These are phyloP conservation scores for Dromiciops gliroides DNA, from an alignment of 2,113 vertebrate genomes.

Conservation along the genomic window DNA sequence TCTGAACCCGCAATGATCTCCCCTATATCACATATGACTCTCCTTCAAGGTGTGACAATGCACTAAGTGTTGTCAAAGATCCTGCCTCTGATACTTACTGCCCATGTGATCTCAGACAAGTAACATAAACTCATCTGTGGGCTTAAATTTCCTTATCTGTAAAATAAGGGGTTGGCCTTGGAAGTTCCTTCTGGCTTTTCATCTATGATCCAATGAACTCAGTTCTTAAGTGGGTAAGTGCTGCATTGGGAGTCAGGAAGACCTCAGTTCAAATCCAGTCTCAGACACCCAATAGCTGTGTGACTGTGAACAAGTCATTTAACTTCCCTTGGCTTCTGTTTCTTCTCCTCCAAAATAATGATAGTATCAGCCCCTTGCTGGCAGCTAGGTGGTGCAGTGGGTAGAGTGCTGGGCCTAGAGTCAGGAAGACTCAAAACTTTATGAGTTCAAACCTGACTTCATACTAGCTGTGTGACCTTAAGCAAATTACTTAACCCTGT, in stretches of 20 bases:
- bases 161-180: background rate
- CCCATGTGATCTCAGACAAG: slow-evolving; percentile 16
- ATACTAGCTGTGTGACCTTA: background rate
- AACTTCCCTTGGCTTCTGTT: background rate
- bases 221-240: background rate
- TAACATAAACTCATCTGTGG: slow-evolving; percentile 40
- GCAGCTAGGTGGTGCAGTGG: background rate
- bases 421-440: background rate
- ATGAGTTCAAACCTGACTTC: background rate
- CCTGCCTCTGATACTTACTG: slow-evolving; percentile 4
- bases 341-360: background rate
- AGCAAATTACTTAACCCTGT: background rate
- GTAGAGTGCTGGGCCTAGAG: background rate
- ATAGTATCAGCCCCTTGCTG: background rate
- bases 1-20: background rate
- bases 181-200: background rate
- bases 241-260: background rate
- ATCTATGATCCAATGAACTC: background rate
- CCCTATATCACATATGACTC: background rate
- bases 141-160: slow-evolving; percentile 36
- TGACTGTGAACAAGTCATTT: background rate
- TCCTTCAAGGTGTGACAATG: background rate
- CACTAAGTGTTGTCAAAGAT: too few relatives aligned
- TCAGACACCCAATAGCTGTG: background rate
- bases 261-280: background rate